These are phyloP conservation scores for Bombus difficillimus DNA, from an alignment of 1,140 invertebrate species.

Conservation along the genomic window DNA sequence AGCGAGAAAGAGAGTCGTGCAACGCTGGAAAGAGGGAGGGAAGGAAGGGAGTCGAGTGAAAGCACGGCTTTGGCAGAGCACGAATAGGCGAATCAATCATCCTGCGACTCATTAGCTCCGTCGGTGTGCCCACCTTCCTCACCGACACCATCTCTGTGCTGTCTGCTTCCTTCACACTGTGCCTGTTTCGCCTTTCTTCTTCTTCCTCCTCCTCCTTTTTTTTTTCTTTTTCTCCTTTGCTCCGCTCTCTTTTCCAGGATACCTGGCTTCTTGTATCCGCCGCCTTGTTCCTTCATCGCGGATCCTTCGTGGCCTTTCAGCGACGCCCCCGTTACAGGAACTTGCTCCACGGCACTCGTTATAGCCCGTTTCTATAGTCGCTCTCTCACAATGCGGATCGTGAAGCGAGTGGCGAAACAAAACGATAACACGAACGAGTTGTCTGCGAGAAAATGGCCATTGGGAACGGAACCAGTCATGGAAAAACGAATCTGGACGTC, in stretches of 20 bases:
- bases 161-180: slow-evolving; percentile 37
- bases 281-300: slow-evolving; percentile 30
- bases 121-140: slow-evolving; percentile 64
- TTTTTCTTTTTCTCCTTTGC: background rate
- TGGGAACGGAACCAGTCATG: too few species aligned
- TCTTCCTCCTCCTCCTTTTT: background rate
- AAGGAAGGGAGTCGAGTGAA: slow-evolving; percentile 67
- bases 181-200: background rate
- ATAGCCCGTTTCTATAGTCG: slow-evolving; percentile 5
- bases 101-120: slow-evolving; percentile 79
- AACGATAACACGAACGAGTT: slow-evolving; percentile 24
- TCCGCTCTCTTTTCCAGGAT: slow-evolving; percentile 39
- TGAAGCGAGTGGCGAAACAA: background rate
- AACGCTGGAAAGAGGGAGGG: background rate
- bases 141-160: slow-evolving; percentile 39
- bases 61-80: slow-evolving; percentile 69
- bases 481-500: background rate
- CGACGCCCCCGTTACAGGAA: slow-evolving; percentile 21
- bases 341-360: slow-evolving; percentile 21
- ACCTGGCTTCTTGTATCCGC: slow-evolving; percentile 29
- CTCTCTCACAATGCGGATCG: slow-evolving; percentile 4
- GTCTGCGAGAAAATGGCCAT: slow-evolving; percentile 2
- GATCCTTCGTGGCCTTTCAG: slow-evolving; percentile 19
- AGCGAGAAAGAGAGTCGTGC: background rate
- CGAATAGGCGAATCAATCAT: slow-evolving; percentile 79